Evolutionary conservation across 2,113 vertebrate genomes (phyloP).

Genomic region (Grallaria varia): DNA sequence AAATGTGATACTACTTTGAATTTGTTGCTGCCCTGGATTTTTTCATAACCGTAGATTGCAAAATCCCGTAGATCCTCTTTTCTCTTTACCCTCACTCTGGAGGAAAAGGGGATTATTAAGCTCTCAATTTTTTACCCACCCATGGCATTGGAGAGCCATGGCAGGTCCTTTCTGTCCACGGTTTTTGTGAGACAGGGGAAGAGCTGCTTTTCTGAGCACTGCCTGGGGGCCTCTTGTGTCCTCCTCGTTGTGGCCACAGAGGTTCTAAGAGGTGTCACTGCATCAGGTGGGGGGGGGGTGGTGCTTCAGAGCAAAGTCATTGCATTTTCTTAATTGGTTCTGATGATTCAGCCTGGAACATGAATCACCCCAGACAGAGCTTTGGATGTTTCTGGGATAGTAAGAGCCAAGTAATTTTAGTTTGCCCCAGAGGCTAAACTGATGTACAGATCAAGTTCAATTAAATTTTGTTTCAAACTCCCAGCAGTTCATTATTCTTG

Average conservation of each 20-base stretch:
- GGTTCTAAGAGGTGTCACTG: background rate
- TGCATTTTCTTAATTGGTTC: background rate
- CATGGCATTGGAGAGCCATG: accelerated
- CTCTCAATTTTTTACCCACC: background rate
- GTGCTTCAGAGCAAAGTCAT: background rate
- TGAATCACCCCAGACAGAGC: background rate
- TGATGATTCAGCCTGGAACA: background rate
- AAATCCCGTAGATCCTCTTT: background rate
- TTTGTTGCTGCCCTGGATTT: background rate
- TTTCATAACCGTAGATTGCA: background rate
- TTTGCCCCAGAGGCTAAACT: background rate
- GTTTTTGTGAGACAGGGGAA: background rate
- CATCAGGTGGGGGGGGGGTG: background rate
- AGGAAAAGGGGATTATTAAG: background rate
- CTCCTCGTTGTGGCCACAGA: background rate
- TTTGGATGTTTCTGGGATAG: background rate
- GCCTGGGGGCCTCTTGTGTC: background rate
- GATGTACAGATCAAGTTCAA: background rate
- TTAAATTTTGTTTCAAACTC: background rate
- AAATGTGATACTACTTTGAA: background rate
- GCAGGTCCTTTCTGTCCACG: accelerated
- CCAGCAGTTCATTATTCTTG: background rate
- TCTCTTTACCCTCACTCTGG: background rate
- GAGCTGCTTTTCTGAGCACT: background rate
- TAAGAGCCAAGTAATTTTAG: conserved; percentile 12